These are phyloP conservation scores for Monopterus albus DNA, from an alignment of 2,113 vertebrate species.

Conservation along the genomic window DNA sequence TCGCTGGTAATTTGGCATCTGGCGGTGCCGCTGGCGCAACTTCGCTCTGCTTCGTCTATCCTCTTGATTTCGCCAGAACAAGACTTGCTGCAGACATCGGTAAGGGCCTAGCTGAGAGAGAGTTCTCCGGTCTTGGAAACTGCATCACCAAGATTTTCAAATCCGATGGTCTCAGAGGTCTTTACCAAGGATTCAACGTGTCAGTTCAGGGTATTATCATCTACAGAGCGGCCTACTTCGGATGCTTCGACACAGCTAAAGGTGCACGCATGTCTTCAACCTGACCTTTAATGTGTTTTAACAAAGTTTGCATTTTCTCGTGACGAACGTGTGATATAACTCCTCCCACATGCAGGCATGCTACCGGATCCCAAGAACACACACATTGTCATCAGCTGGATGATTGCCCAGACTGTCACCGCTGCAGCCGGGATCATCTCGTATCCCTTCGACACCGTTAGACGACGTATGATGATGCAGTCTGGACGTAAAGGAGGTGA, in stretches of 20 bases:
- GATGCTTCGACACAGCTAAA: slow-evolving; percentile 97
- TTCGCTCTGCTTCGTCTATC: slow-evolving; percentile 98
- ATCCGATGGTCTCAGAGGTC: slow-evolving; percentile 91
- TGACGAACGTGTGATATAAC: background rate
- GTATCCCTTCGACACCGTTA: slow-evolving; percentile 98
- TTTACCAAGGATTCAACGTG: slow-evolving; percentile 96
- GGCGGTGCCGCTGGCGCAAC: slow-evolving; percentile 96
- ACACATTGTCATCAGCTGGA: slow-evolving; percentile 96
- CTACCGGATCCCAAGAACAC: slow-evolving; percentile 98
- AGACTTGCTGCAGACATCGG: slow-evolving; percentile 96
- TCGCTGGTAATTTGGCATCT: slow-evolving; percentile 95
- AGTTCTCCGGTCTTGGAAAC: slow-evolving; percentile 93
- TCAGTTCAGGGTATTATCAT: slow-evolving; percentile 99
- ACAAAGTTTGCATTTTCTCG: background rate
- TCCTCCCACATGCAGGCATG: slow-evolving; percentile 87
- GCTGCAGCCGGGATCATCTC: slow-evolving; percentile 93
- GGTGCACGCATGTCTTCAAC: slow-evolving; percentile 75
- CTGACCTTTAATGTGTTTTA: background rate
- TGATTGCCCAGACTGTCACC: slow-evolving; percentile 97
- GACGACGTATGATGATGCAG: slow-evolving; percentile 99
- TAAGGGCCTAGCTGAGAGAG: slow-evolving; percentile 87
- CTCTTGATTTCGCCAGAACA: slow-evolving; percentile 98
- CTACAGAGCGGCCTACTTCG: slow-evolving; percentile 99
- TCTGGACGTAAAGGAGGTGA: slow-evolving; percentile 98
- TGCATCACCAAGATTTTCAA: slow-evolving; percentile 94